Base-by-base conservation (phyloP, 1,140 invertebrate species). In the Drosophila kurseongensis region DNA sequence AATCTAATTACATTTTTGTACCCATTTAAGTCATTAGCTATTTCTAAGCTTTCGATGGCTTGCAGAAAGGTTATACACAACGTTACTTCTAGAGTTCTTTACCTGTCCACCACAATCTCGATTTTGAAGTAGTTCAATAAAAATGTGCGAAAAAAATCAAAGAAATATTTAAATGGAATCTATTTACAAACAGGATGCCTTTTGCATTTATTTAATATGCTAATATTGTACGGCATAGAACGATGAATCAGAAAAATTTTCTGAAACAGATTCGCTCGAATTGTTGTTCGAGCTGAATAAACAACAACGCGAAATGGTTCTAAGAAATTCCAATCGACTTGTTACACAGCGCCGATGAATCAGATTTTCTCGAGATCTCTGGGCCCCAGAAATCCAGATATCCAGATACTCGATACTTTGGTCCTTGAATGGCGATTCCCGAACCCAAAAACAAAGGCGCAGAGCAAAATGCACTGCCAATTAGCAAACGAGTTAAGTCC, bases 381-480 rank as follows among this genome's bases (percentile, higher is more conserved):
- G 10, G 35, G 29, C 14, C 27, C 6, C 9, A 13, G 16, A 36
- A 12, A 18, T 32, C n/a, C 66, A 45, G 41, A 66, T 44, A 35
- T 18, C 18, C 18, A 18, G 18, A 18, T 18, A 18, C 45, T 27
- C 35, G 23, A 48, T 2, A 13, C 12, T 10, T 50, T 32, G 48
- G n/a, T 50, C 27, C 48, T 50, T 50, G 14, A 50, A 35, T 8
- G 8, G 13, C 13, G 13, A 8, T 27, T n/a, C 8, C 14, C 36
- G 6, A 6, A 13, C 41, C 41, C 14, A 16, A 40, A 32, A 44
- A 32, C n/a, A 32, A 47, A 56, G 4, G 16, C 32, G 5, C 7
- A 13, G 48, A 38, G 35, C 58, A 36, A 59, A 50, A 51, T 84
- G 77, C 77, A 85, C 45, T 78, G 57, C 55, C 74, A 84, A 84